Conservation (phyloP, 2,113 vertebrate genomes). For the Geococcyx californianus region DNA sequence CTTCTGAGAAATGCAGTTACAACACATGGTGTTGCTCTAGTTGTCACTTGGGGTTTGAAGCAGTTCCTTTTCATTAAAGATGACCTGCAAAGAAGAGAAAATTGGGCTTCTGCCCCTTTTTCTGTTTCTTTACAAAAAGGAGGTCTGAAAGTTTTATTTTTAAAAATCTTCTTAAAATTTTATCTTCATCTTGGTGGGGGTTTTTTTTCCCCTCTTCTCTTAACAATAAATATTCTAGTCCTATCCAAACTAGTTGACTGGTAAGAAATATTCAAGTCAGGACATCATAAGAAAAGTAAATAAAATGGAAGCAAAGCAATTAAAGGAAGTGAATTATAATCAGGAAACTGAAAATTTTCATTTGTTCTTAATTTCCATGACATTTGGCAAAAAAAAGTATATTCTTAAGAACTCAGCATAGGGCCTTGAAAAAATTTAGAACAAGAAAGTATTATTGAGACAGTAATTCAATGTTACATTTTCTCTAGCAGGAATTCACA, state of each 20-base stretch:
- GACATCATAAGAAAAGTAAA: background rate
- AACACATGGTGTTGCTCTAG: conserved; percentile 7
- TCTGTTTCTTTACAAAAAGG: background rate
- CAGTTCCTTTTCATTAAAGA: conserved; percentile 5
- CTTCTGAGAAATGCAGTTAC: conserved; percentile 30
- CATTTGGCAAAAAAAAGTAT: background rate
- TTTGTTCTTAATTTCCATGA: background rate
- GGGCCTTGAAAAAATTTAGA: background rate
- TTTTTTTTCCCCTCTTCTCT: background rate
- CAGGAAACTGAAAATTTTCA: background rate
- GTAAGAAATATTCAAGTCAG: background rate
- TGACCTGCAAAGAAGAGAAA: background rate
- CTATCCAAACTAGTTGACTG: background rate
- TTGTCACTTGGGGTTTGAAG: background rate
- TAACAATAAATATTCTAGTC: background rate
- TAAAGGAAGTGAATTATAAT: background rate
- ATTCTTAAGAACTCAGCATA: background rate
- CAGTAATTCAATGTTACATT: background rate
- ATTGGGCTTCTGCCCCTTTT: conserved; percentile 11
- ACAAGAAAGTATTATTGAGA: background rate
- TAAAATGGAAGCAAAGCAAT: background rate
- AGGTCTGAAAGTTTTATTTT: background rate
- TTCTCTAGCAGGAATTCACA: background rate
- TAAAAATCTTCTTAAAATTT: background rate
- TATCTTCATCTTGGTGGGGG: background rate